Evolutionary conservation across 2,113 vertebrate species (phyloP).

Genomic region (Plectropomus leopardus): DNA sequence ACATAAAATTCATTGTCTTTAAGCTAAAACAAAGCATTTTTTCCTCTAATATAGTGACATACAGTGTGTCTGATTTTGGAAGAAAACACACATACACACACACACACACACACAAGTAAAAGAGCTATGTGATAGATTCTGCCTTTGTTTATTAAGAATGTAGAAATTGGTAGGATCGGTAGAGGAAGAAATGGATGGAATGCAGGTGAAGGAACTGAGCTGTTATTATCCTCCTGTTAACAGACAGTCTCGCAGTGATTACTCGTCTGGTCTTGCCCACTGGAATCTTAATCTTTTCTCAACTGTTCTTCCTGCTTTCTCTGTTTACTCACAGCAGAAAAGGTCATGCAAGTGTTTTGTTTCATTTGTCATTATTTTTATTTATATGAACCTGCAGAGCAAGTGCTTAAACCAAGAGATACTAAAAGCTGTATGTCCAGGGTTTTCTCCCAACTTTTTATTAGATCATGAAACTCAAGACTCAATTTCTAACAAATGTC

Average conservation of each 20-base stretch:
- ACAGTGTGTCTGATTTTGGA: not conserved
- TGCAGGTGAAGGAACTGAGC: conserved; percentile 57
- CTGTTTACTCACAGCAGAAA: conserved; percentile 4
- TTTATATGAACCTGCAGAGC: no score
- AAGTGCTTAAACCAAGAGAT: not conserved
- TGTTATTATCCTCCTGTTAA: conserved; percentile 54
- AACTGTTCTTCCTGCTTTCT: conserved; percentile 27
- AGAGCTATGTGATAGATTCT: not conserved
- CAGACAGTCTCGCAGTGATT: conserved; percentile 34
- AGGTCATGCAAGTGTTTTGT: not conserved
- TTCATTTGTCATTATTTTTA: not conserved
- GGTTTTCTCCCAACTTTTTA: not conserved
- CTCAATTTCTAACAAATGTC: not conserved
- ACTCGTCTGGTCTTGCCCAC: conserved; percentile 67
- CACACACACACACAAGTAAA: not conserved
- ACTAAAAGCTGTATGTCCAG: not conserved
- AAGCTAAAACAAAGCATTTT: not conserved
- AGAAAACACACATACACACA: not conserved
- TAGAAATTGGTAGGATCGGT: conserved; percentile 24
- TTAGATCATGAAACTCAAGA: not conserved
- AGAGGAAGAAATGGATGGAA: conserved; percentile 54
- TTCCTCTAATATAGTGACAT: not conserved
- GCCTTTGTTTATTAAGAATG: conserved; percentile 19
- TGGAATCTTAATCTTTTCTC: conserved; percentile 47
- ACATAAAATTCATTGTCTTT: not conserved